A percentile compares a stretch with the other conserved stretches of the same genome.
These are phyloP conservation scores for Gephyroberyx darwinii DNA, from an alignment of 2,797 vertebrate species.

Conservation along the genomic window DNA sequence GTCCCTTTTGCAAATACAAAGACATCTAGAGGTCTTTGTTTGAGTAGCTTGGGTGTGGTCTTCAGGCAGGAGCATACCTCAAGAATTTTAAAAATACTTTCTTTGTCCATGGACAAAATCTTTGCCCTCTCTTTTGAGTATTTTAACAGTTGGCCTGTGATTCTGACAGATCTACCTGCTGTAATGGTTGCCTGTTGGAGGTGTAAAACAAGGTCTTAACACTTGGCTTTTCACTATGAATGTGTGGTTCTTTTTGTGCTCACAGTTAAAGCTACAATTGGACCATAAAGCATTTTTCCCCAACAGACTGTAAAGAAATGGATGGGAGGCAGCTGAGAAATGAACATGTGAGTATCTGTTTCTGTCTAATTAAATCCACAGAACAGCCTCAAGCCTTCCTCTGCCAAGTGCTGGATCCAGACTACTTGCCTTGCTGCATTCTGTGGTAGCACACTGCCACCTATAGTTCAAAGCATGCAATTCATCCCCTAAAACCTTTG, in stretches of 20 bases:
- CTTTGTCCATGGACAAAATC: constrained; percentile 58
- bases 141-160: constrained; percentile 74
- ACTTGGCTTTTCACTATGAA: constrained; percentile 78
- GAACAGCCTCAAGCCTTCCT: constrained; percentile 80
- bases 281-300: constrained; percentile 78
- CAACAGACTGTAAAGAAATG: constrained; percentile 81
- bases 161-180: constrained; percentile 79
- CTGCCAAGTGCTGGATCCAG: constrained; percentile 74
- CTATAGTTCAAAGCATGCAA: constrained; percentile 75
- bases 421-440: constrained; percentile 63
- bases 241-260: constrained; percentile 74
- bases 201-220: constrained; percentile 81
- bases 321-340: constrained; percentile 85
- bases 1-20: not conserved
- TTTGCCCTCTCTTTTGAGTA: constrained; percentile 66
- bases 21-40: constrained; percentile 36
- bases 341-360: constrained; percentile 87
- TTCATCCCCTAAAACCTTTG: constrained; percentile 60
- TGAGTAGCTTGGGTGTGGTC: constrained; percentile 50
- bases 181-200: constrained; percentile 78
- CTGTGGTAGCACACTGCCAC: constrained; percentile 86
- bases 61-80: constrained; percentile 43
- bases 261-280: constrained; percentile 83
- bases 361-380: constrained; percentile 88
- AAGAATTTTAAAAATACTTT: constrained; percentile 60